Evolutionary conservation across 2,888 invertebrate species (phyloP).

Genomic region (Ditylenchus weischeri): DNA sequence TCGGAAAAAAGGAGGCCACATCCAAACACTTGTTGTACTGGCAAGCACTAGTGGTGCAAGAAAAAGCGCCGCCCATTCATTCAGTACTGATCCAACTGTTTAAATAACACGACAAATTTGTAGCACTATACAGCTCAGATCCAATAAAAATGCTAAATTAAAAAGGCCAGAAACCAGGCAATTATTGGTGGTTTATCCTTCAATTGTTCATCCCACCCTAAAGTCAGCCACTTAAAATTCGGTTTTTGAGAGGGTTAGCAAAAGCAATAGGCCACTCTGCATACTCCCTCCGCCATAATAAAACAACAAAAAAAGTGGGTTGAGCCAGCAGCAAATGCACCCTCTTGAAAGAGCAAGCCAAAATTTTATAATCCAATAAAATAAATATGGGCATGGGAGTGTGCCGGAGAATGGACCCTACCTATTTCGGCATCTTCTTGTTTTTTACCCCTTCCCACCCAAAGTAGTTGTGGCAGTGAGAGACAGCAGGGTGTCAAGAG

Average conservation of each 20-base stretch:
- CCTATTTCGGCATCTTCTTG: not conserved
- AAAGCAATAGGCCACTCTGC: not conserved
- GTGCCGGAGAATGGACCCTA: not conserved
- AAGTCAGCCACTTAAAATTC: slow-evolving; percentile 8
- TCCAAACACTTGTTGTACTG: slow-evolving; percentile 4
- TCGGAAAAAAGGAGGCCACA: slow-evolving; percentile 5
- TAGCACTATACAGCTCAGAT: no score
- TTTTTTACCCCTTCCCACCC: not conserved
- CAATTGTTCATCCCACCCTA: not conserved
- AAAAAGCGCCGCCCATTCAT: slow-evolving; percentile 14
- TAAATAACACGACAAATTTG: no score
- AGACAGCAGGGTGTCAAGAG: not conserved
- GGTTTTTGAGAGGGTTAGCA: not conserved
- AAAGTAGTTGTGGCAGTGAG: not conserved
- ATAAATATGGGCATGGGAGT: slow-evolving; percentile 10
- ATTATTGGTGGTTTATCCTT: not conserved
- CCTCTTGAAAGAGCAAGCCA: not conserved
- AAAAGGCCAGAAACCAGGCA: no score
- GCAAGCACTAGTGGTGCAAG: not conserved
- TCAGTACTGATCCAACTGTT: no score
- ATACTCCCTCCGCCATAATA: not conserved
- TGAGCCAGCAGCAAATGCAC: not conserved
- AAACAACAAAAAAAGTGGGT: slow-evolving; percentile 4
- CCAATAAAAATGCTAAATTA: no score
- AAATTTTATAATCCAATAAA: slow-evolving; percentile 12